Evolutionary conservation across 1,140 invertebrate species (phyloP).

Genomic region (Sycobia sp.): DNA sequence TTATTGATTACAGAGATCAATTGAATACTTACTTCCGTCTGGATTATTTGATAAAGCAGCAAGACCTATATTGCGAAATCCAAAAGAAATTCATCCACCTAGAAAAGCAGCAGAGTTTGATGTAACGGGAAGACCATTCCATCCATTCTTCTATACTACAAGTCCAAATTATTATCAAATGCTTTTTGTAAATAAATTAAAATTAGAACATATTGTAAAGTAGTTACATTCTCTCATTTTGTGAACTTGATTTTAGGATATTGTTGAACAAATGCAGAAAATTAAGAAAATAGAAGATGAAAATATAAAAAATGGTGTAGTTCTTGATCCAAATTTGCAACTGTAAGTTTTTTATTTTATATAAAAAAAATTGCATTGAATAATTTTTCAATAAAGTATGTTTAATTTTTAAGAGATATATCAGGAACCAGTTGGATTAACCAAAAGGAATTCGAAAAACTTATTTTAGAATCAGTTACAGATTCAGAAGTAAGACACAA

Average conservation of each 20-base stretch:
- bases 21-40: slow-evolving; percentile 91
- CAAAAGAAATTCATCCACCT: slow-evolving; percentile 82
- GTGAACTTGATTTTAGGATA: slow-evolving; percentile 46
- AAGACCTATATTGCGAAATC: slow-evolving; percentile 84
- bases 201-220: not conserved
- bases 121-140: slow-evolving; percentile 81
- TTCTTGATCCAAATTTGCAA: slow-evolving; percentile 64
- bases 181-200: slow-evolving; percentile 71
- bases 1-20: slow-evolving; percentile 74
- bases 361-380: slow-evolving; percentile 1
- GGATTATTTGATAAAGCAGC: slow-evolving; percentile 83
- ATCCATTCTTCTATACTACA: slow-evolving; percentile 88
- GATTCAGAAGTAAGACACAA: slow-evolving; percentile 67
- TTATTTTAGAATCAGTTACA: slow-evolving; percentile 74
- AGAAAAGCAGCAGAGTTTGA: slow-evolving; percentile 91
- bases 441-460: slow-evolving; percentile 70
- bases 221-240: not conserved
- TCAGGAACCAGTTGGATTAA: slow-evolving; percentile 70
- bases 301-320: slow-evolving; percentile 67
- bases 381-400: slow-evolving; percentile 18
- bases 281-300: slow-evolving; percentile 74
- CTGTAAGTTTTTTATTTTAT: slow-evolving; percentile 60
- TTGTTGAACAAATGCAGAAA: slow-evolving; percentile 68
- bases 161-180: slow-evolving; percentile 82
- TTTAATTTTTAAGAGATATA: slow-evolving; percentile 59